Percentiles rank a stretch among this genome's conserved stretches.
phyloP scores from a whole-genome alignment of 2,113 vertebrate species.

The Syngnathoides biaculeatus region DNA sequence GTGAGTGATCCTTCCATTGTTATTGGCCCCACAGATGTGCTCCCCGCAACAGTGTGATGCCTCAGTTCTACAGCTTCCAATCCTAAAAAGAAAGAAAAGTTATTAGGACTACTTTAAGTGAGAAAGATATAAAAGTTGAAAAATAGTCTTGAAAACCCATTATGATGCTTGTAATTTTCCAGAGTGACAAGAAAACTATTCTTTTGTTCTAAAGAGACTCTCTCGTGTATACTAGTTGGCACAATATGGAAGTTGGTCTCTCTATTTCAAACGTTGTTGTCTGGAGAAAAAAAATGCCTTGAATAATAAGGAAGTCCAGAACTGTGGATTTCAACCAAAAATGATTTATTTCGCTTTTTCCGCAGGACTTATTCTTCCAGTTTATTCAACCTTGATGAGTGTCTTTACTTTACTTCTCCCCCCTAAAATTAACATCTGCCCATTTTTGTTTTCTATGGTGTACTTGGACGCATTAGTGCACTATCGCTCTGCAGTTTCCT shows the following conservation, averaged over 20 bases:
- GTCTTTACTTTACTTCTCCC: constrained; percentile 73
- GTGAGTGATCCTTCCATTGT: constrained; percentile 80
- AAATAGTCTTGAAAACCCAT: constrained; percentile 30
- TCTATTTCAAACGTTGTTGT: constrained; percentile 26
- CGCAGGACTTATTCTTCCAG: constrained; percentile 64
- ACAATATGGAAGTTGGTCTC: constrained; percentile 21
- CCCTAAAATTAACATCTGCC: constrained; percentile 67
- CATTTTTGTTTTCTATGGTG: constrained; percentile 76
- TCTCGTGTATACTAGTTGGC: constrained; percentile 22
- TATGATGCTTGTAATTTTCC: constrained; percentile 45
- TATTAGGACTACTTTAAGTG: not conserved
- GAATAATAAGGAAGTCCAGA: constrained; percentile 8
- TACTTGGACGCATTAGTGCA: constrained; percentile 70
- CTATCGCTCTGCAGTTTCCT: constrained; percentile 75
- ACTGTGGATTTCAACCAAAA: constrained; percentile 35
- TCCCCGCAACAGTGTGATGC: constrained; percentile 61
- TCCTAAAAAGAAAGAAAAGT: constrained; percentile 60
- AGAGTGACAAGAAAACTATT: constrained; percentile 2
- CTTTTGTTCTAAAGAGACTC: constrained; percentile 7
- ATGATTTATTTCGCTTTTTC: constrained; percentile 59
- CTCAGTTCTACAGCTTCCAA: constrained; percentile 69
- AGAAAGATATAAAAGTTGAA: not conserved
- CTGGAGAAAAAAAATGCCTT: constrained; percentile 19
- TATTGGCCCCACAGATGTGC: constrained; percentile 38
- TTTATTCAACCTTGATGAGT: constrained; percentile 70